Evolutionary conservation across 2,113 vertebrate species (phyloP), one percentile per base, ranked within the genome.

Genomic region (Taxidea taxus): DNA sequence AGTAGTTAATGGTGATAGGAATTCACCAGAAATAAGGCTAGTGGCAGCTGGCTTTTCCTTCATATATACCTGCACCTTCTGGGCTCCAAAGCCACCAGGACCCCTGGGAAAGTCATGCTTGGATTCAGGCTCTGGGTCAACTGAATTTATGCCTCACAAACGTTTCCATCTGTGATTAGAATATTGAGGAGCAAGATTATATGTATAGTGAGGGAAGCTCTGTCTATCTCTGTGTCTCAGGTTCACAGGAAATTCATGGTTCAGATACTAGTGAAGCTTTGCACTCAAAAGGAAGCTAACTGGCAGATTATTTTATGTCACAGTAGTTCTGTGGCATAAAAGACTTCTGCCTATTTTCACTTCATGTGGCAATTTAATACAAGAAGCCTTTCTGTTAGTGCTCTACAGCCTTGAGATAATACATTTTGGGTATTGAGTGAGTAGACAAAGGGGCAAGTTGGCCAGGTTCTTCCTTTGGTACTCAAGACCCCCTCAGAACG

Each of bases 191-290:
- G 64, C 25, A 66, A 20, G 49, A n/a, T 18, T 7, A 27, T 37
- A 3, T 1, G 6, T 13, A 1, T 18, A 0, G 29, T 20, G 29
- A n/a, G 18, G 72, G 18, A 70, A 12, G 47, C 9, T 39, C n/a
- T 60, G 7, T 29, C 16, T n/a, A 0, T 64, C n/a, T 37, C 29
- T 49, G 10, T 6, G 25, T 62, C 29, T 47, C 39, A 42, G 64
- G 47, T 20, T 60, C 75, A 29, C 27, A 47, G 54, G 66, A 92
- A 39, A n/a, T 49, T 21, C 47, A 0, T 27, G 68, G 7, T 42
- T 83, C 64, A 27, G 44, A 29, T 0, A 2, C 15, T 20, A 78
- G 56, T 4, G 80, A 44, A 56, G 7, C 16, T 49, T n/a, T 25
- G 0, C 9, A 21, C 47, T 91, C 56, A 3, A 60, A 75, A 64